Evolutionary conservation across 2,113 vertebrate genomes (phyloP).

Genomic region (Paradoxurus hermaphroditus): DNA sequence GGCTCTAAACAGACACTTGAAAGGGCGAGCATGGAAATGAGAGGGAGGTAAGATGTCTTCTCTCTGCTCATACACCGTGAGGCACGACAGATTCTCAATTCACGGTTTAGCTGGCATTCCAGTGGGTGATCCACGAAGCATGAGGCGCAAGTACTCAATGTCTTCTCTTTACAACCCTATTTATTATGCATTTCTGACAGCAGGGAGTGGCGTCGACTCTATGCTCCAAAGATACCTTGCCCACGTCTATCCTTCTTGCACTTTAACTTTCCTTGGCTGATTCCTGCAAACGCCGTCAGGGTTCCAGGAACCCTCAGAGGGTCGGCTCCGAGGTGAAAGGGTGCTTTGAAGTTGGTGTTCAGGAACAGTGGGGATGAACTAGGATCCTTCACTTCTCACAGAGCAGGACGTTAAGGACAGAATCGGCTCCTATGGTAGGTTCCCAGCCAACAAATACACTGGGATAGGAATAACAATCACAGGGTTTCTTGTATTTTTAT

Average conservation of each 20-base stretch:
- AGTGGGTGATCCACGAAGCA: neutral
- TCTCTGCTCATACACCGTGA: neutral
- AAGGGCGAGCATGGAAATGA: neutral
- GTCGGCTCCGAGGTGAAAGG: neutral
- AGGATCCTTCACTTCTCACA: neutral
- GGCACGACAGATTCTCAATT: neutral
- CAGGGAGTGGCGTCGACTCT: neutral
- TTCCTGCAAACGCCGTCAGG: fast-evolving
- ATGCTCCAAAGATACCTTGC: neutral
- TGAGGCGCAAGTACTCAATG: neutral
- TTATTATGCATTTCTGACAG: neutral
- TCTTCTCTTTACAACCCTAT: neutral
- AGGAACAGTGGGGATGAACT: neutral
- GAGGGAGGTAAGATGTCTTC: neutral
- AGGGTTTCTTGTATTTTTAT: slow-evolving; percentile 35
- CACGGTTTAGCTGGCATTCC: neutral
- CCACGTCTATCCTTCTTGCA: neutral
- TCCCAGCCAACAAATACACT: neutral
- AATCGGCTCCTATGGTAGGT: neutral
- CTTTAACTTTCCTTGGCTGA: neutral
- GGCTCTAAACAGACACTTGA: neutral
- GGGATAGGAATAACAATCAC: neutral
- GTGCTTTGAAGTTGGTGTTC: neutral
- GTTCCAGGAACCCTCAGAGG: neutral
- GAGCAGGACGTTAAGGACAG: neutral